Evolutionary conservation across 2,888 invertebrate genomes (phyloP).

Genomic region (Xanthia togata): DNA sequence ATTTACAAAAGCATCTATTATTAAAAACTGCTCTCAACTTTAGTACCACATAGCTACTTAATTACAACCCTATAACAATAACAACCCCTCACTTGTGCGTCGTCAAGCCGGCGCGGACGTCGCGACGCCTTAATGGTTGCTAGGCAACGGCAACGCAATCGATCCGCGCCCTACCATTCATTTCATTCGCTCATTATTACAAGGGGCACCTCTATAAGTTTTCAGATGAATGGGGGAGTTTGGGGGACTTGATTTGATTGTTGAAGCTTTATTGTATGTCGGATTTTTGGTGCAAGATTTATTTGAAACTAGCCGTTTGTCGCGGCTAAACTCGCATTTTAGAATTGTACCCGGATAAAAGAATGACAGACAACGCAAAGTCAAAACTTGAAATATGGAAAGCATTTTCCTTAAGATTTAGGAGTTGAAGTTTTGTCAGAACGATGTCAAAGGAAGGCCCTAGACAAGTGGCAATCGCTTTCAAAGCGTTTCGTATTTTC

Average conservation of each 20-base stretch:
- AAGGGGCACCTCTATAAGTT: conserved; percentile 39
- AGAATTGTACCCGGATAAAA: neutral
- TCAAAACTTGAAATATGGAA: neutral
- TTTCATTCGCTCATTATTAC: conserved; percentile 70
- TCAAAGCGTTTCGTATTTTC: too few relatives aligned
- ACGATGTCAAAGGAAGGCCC: too few relatives aligned
- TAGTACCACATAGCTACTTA: neutral
- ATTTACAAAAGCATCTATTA: neutral
- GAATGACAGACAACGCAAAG: neutral
- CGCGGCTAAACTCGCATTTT: neutral
- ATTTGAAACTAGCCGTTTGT: conserved; percentile 3
- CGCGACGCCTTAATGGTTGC: conserved; percentile 78
- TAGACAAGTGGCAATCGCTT: too few relatives aligned
- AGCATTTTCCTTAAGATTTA: too few relatives aligned
- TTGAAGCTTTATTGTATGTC: conserved; percentile 12
- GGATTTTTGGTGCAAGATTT: conserved; percentile 14
- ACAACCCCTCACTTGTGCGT: neutral
- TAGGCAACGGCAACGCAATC: conserved; percentile 80
- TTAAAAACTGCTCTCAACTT: neutral
- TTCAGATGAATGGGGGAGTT: conserved; percentile 29
- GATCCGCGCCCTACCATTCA: conserved; percentile 75
- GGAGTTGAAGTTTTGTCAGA: too few relatives aligned
- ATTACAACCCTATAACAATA: conserved; percentile 33
- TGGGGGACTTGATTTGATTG: neutral
- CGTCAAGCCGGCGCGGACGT: conserved; percentile 57